Evolutionary conservation across 23 tunicate genomes (phyloP).

Genomic region (Ciona savignyi): DNA sequence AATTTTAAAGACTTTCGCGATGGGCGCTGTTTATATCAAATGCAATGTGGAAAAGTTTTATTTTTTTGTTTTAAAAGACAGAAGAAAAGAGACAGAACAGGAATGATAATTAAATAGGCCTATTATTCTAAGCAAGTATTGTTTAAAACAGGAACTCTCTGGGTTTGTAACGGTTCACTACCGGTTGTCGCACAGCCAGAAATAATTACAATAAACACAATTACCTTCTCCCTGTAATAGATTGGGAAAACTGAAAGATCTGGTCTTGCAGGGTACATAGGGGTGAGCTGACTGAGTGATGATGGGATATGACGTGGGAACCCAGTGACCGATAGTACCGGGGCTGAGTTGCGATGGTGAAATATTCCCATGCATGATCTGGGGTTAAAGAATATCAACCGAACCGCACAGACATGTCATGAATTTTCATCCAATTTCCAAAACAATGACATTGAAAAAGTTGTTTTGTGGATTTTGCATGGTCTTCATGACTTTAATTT

Average conservation of each 20-base stretch:
- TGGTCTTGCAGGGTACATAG: constrained; percentile 7
- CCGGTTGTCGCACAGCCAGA: neutral
- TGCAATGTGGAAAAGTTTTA: neutral
- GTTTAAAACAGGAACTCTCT: no score
- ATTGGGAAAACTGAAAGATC: constrained; percentile 32
- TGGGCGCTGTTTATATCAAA: no score
- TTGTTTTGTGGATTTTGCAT: no score
- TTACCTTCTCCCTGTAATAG: constrained; percentile 67
- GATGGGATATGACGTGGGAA: neutral
- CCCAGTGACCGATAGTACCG: constrained; percentile 2
- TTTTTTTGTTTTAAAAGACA: no score
- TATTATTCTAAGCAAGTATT: no score
- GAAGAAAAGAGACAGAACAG: no score
- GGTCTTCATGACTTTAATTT: no score
- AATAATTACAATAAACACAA: neutral
- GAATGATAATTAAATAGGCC: no score
- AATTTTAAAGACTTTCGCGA: neutral
- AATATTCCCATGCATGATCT: constrained; percentile 22
- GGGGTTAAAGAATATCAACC: neutral
- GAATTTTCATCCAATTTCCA: no score
- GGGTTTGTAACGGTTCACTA: no score
- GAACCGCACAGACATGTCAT: no score
- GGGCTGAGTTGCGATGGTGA: constrained; percentile 35
- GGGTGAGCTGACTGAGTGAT: neutral
- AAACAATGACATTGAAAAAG: no score